A percentile compares a stretch with the other conserved stretches of the same genome.
phyloP scores from a whole-genome alignment of 2,113 vertebrate genomes.

The Tachysurus vachellii region DNA sequence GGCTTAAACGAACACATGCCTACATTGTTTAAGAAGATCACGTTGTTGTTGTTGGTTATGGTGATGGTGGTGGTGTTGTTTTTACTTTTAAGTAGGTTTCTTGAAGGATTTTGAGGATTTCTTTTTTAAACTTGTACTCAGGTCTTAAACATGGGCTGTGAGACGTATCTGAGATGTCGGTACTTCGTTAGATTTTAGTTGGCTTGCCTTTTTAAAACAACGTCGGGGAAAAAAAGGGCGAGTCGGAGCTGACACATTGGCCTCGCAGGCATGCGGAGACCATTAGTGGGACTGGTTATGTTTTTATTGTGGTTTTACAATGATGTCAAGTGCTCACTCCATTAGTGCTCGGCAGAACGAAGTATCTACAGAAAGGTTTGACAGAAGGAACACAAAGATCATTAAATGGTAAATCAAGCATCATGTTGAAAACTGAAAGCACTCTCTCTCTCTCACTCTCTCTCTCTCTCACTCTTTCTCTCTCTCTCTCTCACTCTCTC shows the following conservation, averaged over 20 bases:
- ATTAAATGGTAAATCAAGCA: neutral
- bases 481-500: neutral
- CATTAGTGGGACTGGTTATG: constrained; percentile 4
- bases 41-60: neutral
- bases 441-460: neutral
- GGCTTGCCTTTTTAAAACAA: constrained; percentile 22
- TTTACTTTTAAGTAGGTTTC: constrained; percentile 38
- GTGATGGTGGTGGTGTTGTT: neutral
- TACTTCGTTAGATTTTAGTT: constrained; percentile 27
- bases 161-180: constrained; percentile 5
- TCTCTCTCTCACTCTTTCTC: neutral
- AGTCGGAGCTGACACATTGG: constrained; percentile 11
- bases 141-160: constrained; percentile 8
- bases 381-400: neutral
- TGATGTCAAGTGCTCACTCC: constrained; percentile 27
- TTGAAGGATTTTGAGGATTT: constrained; percentile 29
- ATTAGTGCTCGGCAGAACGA: constrained; percentile 11
- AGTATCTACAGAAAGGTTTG: constrained; percentile 6
- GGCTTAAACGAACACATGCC: constrained; percentile 50
- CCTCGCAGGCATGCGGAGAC: neutral
- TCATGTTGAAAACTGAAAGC: neutral
- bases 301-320: constrained; percentile 27
- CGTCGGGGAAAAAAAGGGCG: neutral
- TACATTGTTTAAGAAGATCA: constrained; percentile 28
- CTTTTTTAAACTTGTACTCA: constrained; percentile 4